phyloP scores from a whole-genome alignment of 2,888 invertebrate genomes.

The Pyralis farinalis region DNA sequence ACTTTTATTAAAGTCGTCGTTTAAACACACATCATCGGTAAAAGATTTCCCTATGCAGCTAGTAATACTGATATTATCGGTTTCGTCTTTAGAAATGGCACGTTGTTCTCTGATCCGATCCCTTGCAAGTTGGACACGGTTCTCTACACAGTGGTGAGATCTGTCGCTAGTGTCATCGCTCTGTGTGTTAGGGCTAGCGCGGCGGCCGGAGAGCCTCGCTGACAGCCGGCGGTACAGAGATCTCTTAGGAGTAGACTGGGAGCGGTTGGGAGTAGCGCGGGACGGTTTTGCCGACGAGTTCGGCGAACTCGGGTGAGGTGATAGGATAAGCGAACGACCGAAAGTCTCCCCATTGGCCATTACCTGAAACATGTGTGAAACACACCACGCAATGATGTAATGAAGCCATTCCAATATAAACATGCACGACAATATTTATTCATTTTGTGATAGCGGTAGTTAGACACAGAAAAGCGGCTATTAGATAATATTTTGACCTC shows the following conservation, averaged over 20 bases:
- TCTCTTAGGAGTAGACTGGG: constrained; percentile 70
- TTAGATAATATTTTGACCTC: background rate
- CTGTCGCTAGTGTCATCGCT: constrained; percentile 29
- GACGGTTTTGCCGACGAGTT: constrained; percentile 52
- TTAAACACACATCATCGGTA: constrained; percentile 45
- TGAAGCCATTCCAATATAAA: constrained; percentile 79
- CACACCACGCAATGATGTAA: constrained; percentile 81
- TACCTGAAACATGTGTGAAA: constrained; percentile 85
- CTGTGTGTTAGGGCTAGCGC: constrained; percentile 42
- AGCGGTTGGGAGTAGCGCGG: constrained; percentile 59
- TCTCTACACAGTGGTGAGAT: constrained; percentile 47
- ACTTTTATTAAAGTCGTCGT: constrained; percentile 36
- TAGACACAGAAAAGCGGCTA: constrained; percentile 46
- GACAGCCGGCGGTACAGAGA: constrained; percentile 72
- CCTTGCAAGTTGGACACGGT: constrained; percentile 50
- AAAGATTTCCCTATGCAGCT: constrained; percentile 57
- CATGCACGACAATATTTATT: constrained; percentile 67
- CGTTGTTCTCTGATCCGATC: constrained; percentile 53
- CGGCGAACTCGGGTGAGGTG: constrained; percentile 66
- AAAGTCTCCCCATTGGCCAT: constrained; percentile 85
- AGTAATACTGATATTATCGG: constrained; percentile 54
- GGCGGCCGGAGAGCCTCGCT: constrained; percentile 68
- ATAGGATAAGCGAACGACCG: constrained; percentile 83
- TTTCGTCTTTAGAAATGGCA: constrained; percentile 40
- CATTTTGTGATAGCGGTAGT: constrained; percentile 53